Base-by-base conservation (phyloP, 2,113 vertebrate species). In the Eudyptes chrysolophus region DNA sequence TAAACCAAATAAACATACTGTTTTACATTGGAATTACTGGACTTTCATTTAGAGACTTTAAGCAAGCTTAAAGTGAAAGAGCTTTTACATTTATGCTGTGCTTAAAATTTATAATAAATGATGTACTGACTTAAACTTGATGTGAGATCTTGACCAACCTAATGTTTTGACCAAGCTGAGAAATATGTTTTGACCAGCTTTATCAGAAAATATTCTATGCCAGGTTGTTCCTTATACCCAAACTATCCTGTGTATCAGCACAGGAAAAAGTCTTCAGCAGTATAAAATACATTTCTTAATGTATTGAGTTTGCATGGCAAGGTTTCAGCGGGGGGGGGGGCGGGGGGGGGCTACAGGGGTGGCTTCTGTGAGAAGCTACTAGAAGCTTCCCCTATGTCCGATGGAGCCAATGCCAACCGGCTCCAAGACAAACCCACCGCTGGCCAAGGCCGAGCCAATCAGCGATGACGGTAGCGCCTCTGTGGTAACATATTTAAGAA, bases 401-500 rank as follows among this genome's bases (percentile, higher is more conserved):
- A 9, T 1, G 27, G 36, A 72, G 18, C 15, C 46, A 32, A 2
- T 16, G 17, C 10, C 40, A 55, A 40, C 7, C 0, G 0, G 4
- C 40, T 60, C 14, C 16, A 55, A 42, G 51, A 13, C 5, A 4
- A 58, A 21, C 20, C 1, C 1, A 0, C 16, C 1, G 0, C 25
- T 69, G 32, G 32, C 36, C 3, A 0, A 46, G 20, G 7, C 5
- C 0, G 0, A 66, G 34, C 5, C 42, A 7, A 38, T 36, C 46
- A 62, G 18, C 4, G 5, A 29, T 1, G 8, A 13, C 14, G 12
- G 19, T 13, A 58, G 55, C 2, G 5, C 55, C 55, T 34, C 55
- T 58, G 55, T 5, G 55, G 8, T 34, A 13, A 58, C 19, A 14
- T 58, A 13, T 58, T 58, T 21, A 21, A 58, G 55, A 57, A 54